These are phyloP conservation scores for Sinocyclocheilus anshuiensis DNA, from an alignment of 2,113 vertebrate species.

Conservation along the genomic window DNA sequence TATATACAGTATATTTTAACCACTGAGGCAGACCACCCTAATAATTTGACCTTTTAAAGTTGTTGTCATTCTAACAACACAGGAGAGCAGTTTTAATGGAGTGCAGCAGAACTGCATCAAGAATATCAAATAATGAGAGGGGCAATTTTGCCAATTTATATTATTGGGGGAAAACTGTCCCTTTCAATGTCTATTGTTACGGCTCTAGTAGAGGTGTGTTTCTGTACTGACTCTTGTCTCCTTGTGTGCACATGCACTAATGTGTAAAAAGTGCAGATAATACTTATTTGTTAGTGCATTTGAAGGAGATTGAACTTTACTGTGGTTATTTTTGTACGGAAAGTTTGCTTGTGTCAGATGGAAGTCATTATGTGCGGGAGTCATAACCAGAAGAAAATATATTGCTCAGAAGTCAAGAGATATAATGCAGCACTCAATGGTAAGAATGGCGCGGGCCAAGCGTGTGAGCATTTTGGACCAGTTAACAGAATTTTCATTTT, in stretches of 20 bases:
- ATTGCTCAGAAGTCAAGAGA: neutral
- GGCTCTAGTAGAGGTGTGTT: no score
- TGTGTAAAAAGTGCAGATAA: neutral
- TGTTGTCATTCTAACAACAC: no score
- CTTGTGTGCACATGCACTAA: neutral
- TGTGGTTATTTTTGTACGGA: neutral
- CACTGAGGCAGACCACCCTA: neutral
- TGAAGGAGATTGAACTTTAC: neutral
- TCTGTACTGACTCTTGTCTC: neutral
- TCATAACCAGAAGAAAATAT: neutral
- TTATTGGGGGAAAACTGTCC: no score
- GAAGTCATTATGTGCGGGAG: neutral
- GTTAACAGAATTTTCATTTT: neutral
- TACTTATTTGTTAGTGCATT: neutral
- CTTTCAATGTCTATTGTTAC: no score
- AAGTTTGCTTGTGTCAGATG: constrained; percentile 1
- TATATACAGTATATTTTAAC: no score
- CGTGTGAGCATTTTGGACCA: neutral
- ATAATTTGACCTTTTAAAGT: neutral
- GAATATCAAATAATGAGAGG: no score
- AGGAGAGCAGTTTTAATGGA: no score
- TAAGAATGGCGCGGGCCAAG: neutral
- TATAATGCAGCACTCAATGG: neutral
- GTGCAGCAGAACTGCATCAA: no score
- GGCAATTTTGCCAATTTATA: no score